Base-by-base conservation (phyloP, 2,888 invertebrate species). In the Anorthoa munda region DNA sequence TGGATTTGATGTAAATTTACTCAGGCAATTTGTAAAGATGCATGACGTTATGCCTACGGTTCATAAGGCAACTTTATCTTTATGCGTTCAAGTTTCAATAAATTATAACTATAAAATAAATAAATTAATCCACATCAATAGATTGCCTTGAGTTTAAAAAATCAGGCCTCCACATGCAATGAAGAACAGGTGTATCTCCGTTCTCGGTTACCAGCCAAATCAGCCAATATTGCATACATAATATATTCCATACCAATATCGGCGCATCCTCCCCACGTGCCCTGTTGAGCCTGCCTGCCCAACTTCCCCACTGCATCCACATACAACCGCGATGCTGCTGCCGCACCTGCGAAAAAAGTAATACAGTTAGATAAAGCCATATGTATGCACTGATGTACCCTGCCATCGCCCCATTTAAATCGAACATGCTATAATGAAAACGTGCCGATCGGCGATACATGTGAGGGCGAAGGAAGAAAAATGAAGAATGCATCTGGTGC, bases 201-300 rank as follows among this genome's bases (percentile, higher is more conserved):
- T 59, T 39, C 58, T 58, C 39, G 0, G 59, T 59, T n/a, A 13
- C 51, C 18, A 56, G 9, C 13, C 66, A 66, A 72, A 70, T 72
- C 13, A 60, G 71, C 11, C 63, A 70, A 59, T 66, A 61, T 64
- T 72, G 66, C 65, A 66, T 82, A 95, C 97, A 75, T 64, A 69
- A 75, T 60, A 66, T 50, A 72, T 72, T 26, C 21, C 65, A 97
- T 97, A 99, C 99, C 99, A 89, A 99, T 98, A 97, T 99, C 99
- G 84, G 98, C 98, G 86, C 98, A 98, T 93, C 98, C 98, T 86
- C 98, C 98, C 98, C 98, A 98, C 58, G 98, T 98, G 86, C 98
- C 98, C 94, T 99, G 98, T 94, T 99, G 98, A 72, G 99, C 98
- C 93, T 99, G 98, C 86, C 98, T 97, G 79, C 98, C 98, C 92